phyloP scores from a whole-genome alignment of 2,888 invertebrate species.

The Eumerus sabulonum region DNA sequence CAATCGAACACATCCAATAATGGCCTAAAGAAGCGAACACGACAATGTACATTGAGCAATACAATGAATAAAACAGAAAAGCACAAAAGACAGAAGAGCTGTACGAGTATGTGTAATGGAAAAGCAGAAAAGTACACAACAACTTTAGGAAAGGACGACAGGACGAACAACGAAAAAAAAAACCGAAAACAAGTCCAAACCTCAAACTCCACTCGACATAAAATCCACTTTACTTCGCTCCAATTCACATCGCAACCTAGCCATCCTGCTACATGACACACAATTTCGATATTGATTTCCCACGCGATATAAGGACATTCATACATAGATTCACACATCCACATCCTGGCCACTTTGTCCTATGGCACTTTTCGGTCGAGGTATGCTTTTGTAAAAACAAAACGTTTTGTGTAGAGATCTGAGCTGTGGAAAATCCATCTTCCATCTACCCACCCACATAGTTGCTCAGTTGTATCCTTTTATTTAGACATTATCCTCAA shows the following conservation, averaged over 20 bases:
- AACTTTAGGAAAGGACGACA: background rate
- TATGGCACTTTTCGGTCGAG: constrained; percentile 5
- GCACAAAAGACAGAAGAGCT: constrained; percentile 6
- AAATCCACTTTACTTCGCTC: constrained; percentile 64
- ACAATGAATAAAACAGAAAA: background rate
- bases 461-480: constrained; percentile 44
- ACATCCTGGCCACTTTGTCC: background rate
- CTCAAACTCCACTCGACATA: constrained; percentile 29
- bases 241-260: constrained; percentile 68
- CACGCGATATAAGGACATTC: constrained; percentile 58
- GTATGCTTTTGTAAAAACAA: constrained; percentile 20
- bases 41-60: constrained; percentile 4
- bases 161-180: too few relatives aligned
- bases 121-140: background rate
- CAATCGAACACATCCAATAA: constrained; percentile 67
- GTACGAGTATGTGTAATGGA: background rate
- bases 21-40: constrained; percentile 42
- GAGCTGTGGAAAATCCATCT: background rate
- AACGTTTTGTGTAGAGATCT: constrained; percentile 17
- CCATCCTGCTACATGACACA: constrained; percentile 61
- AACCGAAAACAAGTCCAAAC: too few relatives aligned
- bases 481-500: constrained; percentile 64
- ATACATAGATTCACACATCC: too few relatives aligned
- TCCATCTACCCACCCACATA: constrained; percentile 10
- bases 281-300: constrained; percentile 67